Percentiles rank a stretch among this genome's conserved stretches.
Evolutionary conservation across 2,797 vertebrate species (phyloP).

Genomic region (Crax fasciolata): DNA sequence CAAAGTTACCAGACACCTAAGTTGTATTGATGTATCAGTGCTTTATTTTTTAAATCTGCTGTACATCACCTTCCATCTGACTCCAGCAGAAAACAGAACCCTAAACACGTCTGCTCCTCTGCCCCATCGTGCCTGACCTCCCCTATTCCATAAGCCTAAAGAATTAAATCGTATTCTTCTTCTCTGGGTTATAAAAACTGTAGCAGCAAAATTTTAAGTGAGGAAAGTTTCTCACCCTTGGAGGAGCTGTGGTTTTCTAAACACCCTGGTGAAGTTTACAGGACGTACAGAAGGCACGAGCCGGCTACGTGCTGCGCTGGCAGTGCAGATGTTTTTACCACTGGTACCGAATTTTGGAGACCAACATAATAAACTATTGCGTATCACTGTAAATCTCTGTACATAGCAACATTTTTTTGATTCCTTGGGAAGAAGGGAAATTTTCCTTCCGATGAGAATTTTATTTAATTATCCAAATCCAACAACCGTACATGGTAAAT

Average conservation of each 20-base stretch:
- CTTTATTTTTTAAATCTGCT: neutral
- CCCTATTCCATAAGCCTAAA: neutral
- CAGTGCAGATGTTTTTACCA: neutral
- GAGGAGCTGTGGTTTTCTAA: neutral
- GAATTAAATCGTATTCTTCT: neutral
- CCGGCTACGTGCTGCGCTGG: neutral
- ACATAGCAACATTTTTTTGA: slow-evolving; percentile 37
- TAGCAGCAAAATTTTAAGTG: neutral
- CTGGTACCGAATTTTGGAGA: neutral
- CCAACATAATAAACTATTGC: neutral
- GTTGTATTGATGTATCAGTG: neutral
- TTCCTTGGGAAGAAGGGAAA: slow-evolving; percentile 40
- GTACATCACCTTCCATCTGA: neutral
- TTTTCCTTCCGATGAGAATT: slow-evolving; percentile 32
- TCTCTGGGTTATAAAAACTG: neutral
- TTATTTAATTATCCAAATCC: neutral
- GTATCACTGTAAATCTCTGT: slow-evolving; percentile 68
- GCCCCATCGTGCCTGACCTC: neutral
- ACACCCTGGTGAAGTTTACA: neutral
- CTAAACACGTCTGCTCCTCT: neutral
- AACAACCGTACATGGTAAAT: neutral
- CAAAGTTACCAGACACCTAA: neutral
- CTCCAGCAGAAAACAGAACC: neutral
- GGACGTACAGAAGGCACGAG: neutral
- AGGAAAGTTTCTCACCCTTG: neutral